Percentiles rank a stretch among this genome's conserved stretches.
Conservation (phyloP, 2,113 vertebrate species). For the Pelecanoides urinatrix region DNA sequence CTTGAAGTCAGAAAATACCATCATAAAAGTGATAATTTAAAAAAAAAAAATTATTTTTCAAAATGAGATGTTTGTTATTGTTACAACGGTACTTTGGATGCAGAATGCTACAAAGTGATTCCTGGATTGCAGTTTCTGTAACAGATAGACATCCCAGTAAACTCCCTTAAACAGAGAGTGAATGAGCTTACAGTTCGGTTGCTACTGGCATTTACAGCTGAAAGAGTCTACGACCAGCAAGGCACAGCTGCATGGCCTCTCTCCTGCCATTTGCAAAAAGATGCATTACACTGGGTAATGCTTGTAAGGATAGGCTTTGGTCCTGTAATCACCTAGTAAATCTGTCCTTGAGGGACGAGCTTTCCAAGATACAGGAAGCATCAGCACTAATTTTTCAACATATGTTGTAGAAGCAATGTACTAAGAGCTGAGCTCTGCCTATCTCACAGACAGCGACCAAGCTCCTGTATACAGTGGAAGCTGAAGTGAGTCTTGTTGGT, state of each 20-base stretch:
- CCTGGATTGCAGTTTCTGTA: neutral
- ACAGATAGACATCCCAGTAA: neutral
- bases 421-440: neutral
- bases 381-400: neutral
- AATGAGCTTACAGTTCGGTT: neutral
- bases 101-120: neutral
- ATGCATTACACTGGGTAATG: neutral
- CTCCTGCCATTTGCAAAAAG: neutral
- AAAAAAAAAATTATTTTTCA: neutral
- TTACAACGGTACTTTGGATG: neutral
- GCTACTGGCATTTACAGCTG: neutral
- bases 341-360: neutral
- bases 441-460: fast-evolving
- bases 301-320: neutral
- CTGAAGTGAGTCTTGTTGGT: neutral
- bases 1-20: neutral
- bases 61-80: neutral
- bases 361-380: neutral
- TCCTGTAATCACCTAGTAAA: neutral
- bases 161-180: neutral
- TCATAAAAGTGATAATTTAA: neutral
- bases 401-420: neutral
- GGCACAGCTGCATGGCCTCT: neutral
- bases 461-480: neutral
- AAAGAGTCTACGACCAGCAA: neutral